Evolutionary conservation across 2,113 vertebrate genomes (phyloP).

Genomic region (Climacteris rufus): DNA sequence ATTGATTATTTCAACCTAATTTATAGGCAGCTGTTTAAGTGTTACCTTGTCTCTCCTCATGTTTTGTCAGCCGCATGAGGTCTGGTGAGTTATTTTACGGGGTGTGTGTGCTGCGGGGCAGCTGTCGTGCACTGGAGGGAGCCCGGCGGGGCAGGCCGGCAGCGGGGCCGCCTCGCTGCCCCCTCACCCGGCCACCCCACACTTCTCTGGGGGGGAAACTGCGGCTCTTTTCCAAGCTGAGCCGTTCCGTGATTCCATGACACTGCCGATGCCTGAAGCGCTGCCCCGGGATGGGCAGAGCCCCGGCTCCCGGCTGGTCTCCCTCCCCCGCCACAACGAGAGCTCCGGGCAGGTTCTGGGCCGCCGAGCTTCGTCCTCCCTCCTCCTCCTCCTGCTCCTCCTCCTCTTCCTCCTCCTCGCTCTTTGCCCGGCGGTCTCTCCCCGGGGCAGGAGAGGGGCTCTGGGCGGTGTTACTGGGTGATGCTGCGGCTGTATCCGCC

Average conservation of each 20-base stretch:
- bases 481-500: neutral
- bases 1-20: constrained; percentile 59
- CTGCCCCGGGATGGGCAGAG: neutral
- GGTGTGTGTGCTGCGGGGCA: neutral
- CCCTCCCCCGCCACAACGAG: fast-evolving
- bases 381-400: neutral
- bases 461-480: neutral
- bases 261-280: neutral
- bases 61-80: neutral
- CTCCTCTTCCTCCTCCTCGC: neutral
- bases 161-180: neutral
- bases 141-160: neutral
- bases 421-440: neutral
- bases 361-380: fast-evolving
- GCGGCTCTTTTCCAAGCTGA: neutral
- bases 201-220: fast-evolving
- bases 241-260: fast-evolving
- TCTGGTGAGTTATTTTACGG: neutral
- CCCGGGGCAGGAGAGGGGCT: fast-evolving
- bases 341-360: neutral
- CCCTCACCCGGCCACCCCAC: neutral
- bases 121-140: fast-evolving
- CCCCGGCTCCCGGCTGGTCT: fast-evolving
- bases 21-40: constrained; percentile 37
- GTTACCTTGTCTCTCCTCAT: neutral